Base-by-base conservation (phyloP, 1,140 invertebrate species). In the Cyphomyrmex costatus region DNA sequence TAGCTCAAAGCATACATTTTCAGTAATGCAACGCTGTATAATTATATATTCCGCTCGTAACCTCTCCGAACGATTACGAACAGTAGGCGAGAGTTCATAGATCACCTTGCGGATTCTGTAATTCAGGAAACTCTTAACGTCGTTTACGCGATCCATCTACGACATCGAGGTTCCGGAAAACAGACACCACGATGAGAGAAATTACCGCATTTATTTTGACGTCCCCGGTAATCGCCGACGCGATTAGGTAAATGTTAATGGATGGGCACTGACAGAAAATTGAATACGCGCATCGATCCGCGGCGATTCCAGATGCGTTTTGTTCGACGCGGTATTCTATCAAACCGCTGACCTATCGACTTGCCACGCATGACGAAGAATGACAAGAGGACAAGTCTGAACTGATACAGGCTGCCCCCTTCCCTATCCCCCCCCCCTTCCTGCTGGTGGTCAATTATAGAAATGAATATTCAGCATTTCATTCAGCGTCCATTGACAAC, bases 211-310 rank as follows among this genome's bases (percentile, higher is more conserved):
- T 91, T 90, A 92, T 91, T 90, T 86, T 78, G 79, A 80, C 87
- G 86, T 88, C 56, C 53, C 36, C 33, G 46, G 80, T 83, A 86
- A 90, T 88, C 83, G 78, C 10, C 73, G 53, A 36, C 49, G 82
- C 77, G 80, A 76, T 76, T 80, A 68, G 80, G 60, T 86, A 84
- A 90, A 92, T 77, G 86, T 87, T 88, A 84, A 91, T 85, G 42
- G 78, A 88, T 83, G 70, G 68, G 61, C 76, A 86, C 88, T 51
- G 84, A 89, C 86, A 71, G 83, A 74, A 91, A 92, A 92, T 92
- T 92, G 90, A 92, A 92, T 92, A 88, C 84, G 61, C 65, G 78
- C 87, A 86, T 90, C 90, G 91, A 91, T 92, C 85, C 79, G 60
- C 61, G 80, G 51, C 71, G 86, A 88, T 91, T 58, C 58, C 78